phyloP scores from a whole-genome alignment of 2,797 vertebrate species.

The Vespertilio murinus region DNA sequence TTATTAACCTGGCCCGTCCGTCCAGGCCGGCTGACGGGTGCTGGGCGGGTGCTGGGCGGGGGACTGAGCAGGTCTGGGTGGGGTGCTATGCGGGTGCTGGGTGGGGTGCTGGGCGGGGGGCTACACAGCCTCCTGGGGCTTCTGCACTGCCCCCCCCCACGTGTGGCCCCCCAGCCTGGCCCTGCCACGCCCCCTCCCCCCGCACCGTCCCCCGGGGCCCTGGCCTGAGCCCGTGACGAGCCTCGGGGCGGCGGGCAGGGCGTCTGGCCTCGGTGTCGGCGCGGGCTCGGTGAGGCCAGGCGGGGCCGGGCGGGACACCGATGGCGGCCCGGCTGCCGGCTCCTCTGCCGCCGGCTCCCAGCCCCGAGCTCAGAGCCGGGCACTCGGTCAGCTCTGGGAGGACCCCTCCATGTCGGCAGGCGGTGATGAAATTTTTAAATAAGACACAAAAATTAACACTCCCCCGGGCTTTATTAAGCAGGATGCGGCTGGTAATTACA shows the following conservation, averaged over 20 bases:
- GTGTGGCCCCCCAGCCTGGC: fast-evolving
- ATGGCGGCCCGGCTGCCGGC: neutral
- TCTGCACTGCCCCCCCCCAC: too few species aligned
- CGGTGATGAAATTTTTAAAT: conserved; percentile 70
- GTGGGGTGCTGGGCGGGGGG: too few species aligned
- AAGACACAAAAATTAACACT: conserved; percentile 78
- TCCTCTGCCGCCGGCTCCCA: neutral
- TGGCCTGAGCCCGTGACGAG: neutral
- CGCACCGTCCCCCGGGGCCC: neutral
- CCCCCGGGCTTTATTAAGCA: conserved; percentile 84
- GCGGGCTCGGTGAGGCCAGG: neutral
- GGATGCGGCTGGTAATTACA: conserved; percentile 85
- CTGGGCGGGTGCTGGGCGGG: conserved; percentile 63
- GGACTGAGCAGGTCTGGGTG: too few species aligned
- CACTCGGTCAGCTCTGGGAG: neutral
- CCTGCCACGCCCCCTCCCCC: neutral
- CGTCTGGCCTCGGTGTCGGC: fast-evolving
- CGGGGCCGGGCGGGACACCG: neutral
- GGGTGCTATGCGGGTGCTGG: neutral
- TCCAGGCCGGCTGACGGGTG: conserved; percentile 86
- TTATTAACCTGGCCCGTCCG: conserved; percentile 99
- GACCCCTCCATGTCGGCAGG: neutral
- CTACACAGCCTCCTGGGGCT: too few species aligned
- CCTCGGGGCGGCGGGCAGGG: neutral
- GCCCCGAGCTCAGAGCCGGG: neutral